These are phyloP conservation scores for Pseudococcus longispinus DNA, from an alignment of 2,888 invertebrate species.

Conservation along the genomic window DNA sequence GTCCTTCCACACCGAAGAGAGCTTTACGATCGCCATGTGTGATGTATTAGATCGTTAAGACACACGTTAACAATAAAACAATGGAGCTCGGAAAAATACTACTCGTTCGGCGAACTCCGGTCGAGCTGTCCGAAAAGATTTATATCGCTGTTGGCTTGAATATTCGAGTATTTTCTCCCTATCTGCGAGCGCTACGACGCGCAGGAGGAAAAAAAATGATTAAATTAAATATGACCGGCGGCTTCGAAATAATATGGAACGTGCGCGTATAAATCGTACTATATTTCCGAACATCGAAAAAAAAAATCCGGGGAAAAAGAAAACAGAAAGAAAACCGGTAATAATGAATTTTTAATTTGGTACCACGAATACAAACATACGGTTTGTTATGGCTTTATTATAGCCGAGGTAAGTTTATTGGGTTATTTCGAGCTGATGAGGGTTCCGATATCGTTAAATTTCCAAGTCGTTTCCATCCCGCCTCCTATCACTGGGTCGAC, in stretches of 20 bases:
- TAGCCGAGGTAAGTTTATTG: background rate
- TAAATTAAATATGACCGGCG: conserved; percentile 18
- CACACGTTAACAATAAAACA: conserved; percentile 42
- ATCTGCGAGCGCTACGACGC: background rate
- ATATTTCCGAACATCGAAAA: conserved; percentile 3
- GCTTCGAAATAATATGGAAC: conserved; percentile 5
- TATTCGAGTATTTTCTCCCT: background rate
- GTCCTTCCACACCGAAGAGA: background rate
- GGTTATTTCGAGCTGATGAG: background rate
- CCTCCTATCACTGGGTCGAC: background rate
- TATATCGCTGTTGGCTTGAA: conserved; percentile 27
- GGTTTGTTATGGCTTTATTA: conserved; percentile 7
- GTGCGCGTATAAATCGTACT: background rate
- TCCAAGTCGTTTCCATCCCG: background rate
- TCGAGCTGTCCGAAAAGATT: conserved; percentile 17
- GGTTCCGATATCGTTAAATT: background rate
- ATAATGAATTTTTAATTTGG: conserved; percentile 21
- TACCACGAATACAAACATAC: background rate
- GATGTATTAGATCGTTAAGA: conserved; percentile 41
- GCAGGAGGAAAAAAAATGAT: conserved; percentile 1
- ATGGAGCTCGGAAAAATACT: background rate
- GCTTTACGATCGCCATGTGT: conserved; percentile 32
- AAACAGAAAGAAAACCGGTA: conserved; percentile 13
- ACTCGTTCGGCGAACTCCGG: conserved; percentile 3
- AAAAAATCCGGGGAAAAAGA: background rate